Percentiles rank a stretch among this genome's conserved stretches.
These are phyloP conservation scores for Cliona cf. orientalis DNA, from an alignment of 37 sponge, comb jelly and placozoan species.

Conservation along the genomic window DNA sequence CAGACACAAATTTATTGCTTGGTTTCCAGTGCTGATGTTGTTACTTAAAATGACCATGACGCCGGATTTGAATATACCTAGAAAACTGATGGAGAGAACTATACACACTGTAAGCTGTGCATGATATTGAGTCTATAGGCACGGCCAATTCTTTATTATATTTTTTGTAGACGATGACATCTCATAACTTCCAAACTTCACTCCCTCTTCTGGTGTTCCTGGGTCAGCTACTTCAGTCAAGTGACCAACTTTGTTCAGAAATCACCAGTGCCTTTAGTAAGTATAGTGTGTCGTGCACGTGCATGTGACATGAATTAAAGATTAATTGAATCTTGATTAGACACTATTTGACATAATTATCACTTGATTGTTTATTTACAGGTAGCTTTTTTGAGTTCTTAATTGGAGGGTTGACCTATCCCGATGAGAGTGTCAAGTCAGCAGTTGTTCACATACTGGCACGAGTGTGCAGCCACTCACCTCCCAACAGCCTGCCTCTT, in stretches of 20 bases:
- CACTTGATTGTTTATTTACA: not conserved
- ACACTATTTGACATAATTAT: not conserved
- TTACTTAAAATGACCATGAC: no score
- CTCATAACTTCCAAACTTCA: constrained; percentile 36
- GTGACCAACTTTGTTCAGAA: constrained; percentile 15
- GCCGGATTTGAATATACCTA: no score
- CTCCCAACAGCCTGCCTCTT: constrained; percentile 30
- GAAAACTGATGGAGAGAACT: no score
- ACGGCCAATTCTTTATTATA: not conserved
- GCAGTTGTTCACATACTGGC: constrained; percentile 45
- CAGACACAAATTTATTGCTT: not conserved
- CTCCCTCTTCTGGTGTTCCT: constrained; percentile 49
- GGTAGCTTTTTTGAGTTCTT: constrained; percentile 58
- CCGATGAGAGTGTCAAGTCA: constrained; percentile 60
- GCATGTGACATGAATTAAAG: not conserved
- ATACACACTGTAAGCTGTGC: not conserved
- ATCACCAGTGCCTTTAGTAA: constrained; percentile 38
- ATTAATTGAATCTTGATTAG: not conserved
- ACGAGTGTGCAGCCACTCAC: constrained; percentile 41
- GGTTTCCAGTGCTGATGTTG: not conserved
- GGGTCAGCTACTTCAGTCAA: constrained; percentile 44
- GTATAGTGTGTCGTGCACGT: not conserved
- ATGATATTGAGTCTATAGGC: no score
- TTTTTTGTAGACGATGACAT: constrained; percentile 33
- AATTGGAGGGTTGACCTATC: constrained; percentile 50